Evolutionary conservation across 64 coral and sea anemone genomes (phyloP).

Genomic region (Stylophora pistillata): DNA sequence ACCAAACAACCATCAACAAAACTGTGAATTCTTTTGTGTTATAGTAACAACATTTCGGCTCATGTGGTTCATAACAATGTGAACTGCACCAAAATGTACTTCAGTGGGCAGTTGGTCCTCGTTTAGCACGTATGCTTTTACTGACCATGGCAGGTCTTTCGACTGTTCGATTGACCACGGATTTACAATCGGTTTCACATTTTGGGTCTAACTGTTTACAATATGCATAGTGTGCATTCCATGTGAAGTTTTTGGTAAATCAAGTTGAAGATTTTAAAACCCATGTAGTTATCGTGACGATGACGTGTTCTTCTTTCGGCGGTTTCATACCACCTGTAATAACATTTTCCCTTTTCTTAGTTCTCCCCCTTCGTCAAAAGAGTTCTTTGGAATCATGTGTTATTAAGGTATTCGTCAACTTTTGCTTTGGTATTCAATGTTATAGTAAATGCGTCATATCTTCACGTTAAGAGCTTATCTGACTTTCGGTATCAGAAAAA

Average conservation of each 20-base stretch:
- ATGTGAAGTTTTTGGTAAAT: neutral
- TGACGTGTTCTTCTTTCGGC: too few relatives aligned
- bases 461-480: too few relatives aligned
- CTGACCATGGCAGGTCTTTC: neutral
- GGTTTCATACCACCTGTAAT: too few relatives aligned
- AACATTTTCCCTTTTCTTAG: too few relatives aligned
- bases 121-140: neutral
- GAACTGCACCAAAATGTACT: neutral
- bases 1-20: neutral
- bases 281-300: too few relatives aligned
- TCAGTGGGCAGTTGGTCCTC: neutral
- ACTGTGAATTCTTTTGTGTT: neutral
- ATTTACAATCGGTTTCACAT: neutral
- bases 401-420: too few relatives aligned
- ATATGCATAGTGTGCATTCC: neutral
- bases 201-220: neutral
- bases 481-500: too few relatives aligned
- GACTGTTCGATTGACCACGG: neutral
- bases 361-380: too few relatives aligned
- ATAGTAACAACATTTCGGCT: neutral
- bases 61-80: neutral
- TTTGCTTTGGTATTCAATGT: too few relatives aligned
- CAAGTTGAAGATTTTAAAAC: neutral
- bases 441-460: too few relatives aligned
- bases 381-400: too few relatives aligned